Evolutionary conservation across 35 echinoderm and acorn worm genomes (phyloP).

Genomic region (Apostichopus japonicus): DNA sequence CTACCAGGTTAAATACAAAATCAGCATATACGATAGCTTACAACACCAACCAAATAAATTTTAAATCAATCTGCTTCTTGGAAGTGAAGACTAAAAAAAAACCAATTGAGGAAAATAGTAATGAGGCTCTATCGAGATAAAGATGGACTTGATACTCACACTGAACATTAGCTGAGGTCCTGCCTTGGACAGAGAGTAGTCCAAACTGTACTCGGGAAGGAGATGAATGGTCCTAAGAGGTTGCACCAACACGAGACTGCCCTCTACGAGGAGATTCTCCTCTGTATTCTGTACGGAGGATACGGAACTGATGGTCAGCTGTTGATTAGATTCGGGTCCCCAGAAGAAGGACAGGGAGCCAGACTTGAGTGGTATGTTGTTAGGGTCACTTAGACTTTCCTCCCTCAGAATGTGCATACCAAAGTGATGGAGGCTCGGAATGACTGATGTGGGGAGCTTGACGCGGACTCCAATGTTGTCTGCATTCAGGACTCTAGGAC

Average conservation of each 20-base stretch:
- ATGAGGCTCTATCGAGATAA: no score
- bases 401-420: slow-evolving; percentile 13
- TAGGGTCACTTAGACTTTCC: neutral
- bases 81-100: no score
- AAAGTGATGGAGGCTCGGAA: slow-evolving; percentile 14
- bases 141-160: neutral
- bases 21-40: no score
- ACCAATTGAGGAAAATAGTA: neutral
- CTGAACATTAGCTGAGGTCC: neutral
- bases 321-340: slow-evolving; percentile 8
- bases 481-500: neutral
- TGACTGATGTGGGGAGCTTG: neutral
- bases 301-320: slow-evolving; percentile 12
- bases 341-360: slow-evolving; percentile 53
- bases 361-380: neutral
- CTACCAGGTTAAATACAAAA: no score
- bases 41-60: no score
- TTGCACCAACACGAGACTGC: neutral
- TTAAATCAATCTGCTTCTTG: no score
- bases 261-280: neutral
- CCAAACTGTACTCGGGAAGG: slow-evolving; percentile 6
- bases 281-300: neutral
- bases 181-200: neutral
- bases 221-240: slow-evolving; percentile 2
- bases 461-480: neutral